phyloP scores from a whole-genome alignment of 2,797 vertebrate genomes.

The Ammospiza maritima region DNA sequence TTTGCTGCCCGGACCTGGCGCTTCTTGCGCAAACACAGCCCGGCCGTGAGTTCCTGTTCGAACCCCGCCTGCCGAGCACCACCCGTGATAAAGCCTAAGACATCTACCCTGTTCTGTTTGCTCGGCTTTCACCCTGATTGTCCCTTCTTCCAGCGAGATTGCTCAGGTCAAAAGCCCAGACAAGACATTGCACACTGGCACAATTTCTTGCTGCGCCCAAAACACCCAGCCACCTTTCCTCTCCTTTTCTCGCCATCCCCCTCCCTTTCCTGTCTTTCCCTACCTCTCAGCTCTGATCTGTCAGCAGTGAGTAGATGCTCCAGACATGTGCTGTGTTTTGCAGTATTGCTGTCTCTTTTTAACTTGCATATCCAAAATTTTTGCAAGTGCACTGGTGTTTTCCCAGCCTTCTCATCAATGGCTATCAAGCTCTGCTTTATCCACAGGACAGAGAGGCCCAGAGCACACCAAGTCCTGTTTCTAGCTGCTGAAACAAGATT shows the following conservation, averaged over 20 bases:
- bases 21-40: accelerated
- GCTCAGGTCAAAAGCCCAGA: background rate
- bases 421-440: background rate
- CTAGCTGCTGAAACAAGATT: background rate
- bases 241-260: background rate
- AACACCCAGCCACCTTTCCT: background rate
- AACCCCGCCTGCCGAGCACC: background rate
- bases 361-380: background rate
- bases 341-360: background rate
- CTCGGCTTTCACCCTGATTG: background rate
- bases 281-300: background rate
- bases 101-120: background rate
- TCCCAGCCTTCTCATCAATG: background rate
- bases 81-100: background rate
- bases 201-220: background rate
- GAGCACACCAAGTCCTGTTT: background rate
- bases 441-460: background rate
- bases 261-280: background rate
- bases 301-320: background rate
- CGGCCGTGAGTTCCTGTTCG: background rate
- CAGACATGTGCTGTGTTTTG: background rate
- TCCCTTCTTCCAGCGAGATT: background rate
- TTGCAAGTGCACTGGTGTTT: background rate
- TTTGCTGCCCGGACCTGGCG: background rate
- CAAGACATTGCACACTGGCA: background rate